phyloP scores from a whole-genome alignment of 2,113 vertebrate genomes.

The Acinonyx jubatus region DNA sequence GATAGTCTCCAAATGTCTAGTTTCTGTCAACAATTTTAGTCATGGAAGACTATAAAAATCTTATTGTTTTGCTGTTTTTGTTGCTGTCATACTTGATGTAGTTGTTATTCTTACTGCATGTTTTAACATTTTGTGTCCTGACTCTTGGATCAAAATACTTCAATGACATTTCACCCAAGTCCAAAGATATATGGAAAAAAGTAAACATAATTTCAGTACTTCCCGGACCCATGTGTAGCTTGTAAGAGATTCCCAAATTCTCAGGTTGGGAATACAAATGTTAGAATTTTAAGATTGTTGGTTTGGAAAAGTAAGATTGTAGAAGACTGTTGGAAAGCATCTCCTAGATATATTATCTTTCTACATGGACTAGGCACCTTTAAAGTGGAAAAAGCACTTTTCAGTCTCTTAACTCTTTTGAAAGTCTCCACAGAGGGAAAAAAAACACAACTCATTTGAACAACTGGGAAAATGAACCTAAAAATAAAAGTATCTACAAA shows the following conservation, averaged over 20 bases:
- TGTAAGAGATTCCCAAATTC: background rate
- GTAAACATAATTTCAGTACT: background rate
- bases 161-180: background rate
- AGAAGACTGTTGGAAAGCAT: background rate
- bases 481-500: background rate
- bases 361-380: background rate
- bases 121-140: slow-evolving; percentile 3
- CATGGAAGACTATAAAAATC: background rate
- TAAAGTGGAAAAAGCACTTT: background rate
- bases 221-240: background rate
- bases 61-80: background rate
- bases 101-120: background rate
- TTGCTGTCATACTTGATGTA: background rate
- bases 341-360: background rate
- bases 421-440: background rate
- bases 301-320: background rate
- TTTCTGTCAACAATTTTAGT: background rate
- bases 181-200: background rate
- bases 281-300: background rate
- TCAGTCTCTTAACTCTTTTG: background rate
- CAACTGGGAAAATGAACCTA: background rate
- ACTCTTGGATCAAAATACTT: background rate
- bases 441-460: background rate
- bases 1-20: background rate
- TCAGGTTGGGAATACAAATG: background rate